Conservation (phyloP, 1,140 invertebrate genomes). For the Atta colombica region DNA sequence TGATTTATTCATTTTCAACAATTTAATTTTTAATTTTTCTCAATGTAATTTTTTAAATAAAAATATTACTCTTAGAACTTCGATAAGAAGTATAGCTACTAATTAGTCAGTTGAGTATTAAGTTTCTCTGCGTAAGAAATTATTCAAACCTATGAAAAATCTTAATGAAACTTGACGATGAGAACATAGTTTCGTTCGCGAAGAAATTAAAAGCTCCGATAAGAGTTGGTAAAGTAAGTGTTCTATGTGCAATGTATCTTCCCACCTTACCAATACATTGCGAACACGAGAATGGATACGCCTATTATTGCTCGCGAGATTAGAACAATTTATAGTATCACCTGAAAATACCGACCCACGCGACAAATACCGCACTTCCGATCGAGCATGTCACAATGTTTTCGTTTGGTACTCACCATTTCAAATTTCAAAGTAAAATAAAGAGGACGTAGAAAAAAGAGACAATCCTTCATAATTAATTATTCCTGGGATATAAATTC, state of each 20-base stretch:
- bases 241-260: conserved; percentile 34
- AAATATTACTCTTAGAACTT: not conserved
- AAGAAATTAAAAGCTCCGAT: conserved; percentile 41
- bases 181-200: not conserved
- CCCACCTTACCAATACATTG: conserved; percentile 35
- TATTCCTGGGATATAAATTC: not conserved
- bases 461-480: not conserved
- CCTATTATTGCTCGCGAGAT: conserved; percentile 59
- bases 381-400: conserved; percentile 32
- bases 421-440: not conserved
- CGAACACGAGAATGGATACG: conserved; percentile 52
- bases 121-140: not conserved
- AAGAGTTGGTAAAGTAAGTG: conserved; percentile 30
- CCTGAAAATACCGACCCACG: conserved; percentile 48
- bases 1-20: no score
- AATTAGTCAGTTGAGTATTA: not conserved
- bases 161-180: not conserved
- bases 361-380: conserved; percentile 57
- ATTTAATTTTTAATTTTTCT: no score
- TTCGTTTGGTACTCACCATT: not conserved
- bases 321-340: conserved; percentile 63
- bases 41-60: not conserved
- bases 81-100: not conserved
- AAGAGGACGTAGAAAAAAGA: not conserved
- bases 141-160: conserved; percentile 7